phyloP scores from a whole-genome alignment of 2,888 invertebrate genomes.

The Leucophenga maculata region DNA sequence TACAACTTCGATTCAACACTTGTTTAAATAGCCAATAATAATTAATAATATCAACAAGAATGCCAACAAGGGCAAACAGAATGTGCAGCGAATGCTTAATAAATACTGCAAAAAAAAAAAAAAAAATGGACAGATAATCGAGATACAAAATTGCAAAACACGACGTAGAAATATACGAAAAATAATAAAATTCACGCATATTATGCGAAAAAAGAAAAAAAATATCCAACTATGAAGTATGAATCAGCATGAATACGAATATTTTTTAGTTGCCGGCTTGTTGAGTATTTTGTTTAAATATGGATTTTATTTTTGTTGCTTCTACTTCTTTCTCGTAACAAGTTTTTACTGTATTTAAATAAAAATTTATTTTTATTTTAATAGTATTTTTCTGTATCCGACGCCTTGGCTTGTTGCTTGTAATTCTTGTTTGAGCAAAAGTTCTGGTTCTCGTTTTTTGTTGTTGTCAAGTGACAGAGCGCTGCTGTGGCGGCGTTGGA shows the following conservation, averaged over 20 bases:
- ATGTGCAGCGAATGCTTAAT: constrained; percentile 1
- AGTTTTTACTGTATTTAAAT: too few species aligned
- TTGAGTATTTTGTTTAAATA: too few species aligned
- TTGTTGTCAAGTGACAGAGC: neutral
- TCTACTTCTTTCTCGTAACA: too few species aligned
- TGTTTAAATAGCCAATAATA: constrained; percentile 17
- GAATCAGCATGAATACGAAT: too few species aligned
- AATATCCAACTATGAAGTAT: neutral
- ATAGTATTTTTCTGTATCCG: too few species aligned
- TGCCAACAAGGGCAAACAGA: neutral
- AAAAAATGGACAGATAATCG: neutral
- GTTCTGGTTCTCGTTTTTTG: neutral
- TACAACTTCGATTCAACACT: constrained; percentile 15
- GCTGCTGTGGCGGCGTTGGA: neutral
- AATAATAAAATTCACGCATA: constrained; percentile 1
- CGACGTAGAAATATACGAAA: neutral
- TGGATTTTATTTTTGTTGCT: too few species aligned
- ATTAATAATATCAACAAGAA: constrained; percentile 20
- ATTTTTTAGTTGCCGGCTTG: too few species aligned
- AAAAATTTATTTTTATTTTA: too few species aligned
- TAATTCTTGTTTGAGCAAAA: neutral
- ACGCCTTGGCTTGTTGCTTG: too few species aligned
- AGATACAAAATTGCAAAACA: neutral
- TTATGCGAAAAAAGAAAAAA: neutral
- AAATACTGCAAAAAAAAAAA: neutral